Percentiles rank a stretch among this genome's conserved stretches.
phyloP scores from a whole-genome alignment of 2,797 vertebrate species.

The Pseudomugil gertrudae region DNA sequence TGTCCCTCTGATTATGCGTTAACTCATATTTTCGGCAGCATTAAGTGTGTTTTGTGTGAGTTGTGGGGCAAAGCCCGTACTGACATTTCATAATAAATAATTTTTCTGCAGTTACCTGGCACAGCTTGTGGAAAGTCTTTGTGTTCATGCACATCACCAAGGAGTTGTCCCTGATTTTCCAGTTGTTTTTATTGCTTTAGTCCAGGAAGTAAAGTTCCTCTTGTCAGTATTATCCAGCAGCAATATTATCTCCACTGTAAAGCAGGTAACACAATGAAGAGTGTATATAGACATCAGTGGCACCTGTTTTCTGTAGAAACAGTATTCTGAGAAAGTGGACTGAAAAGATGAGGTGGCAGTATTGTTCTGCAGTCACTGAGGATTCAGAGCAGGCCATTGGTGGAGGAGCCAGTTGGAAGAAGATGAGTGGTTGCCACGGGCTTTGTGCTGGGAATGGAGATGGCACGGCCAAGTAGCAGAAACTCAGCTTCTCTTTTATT shows the following conservation, averaged over 20 bases:
- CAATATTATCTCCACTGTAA: neutral
- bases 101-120: constrained; percentile 57
- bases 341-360: constrained; percentile 41
- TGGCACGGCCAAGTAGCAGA: constrained; percentile 53
- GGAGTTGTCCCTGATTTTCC: constrained; percentile 62
- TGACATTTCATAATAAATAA: constrained; percentile 40
- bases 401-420: constrained; percentile 29
- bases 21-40: constrained; percentile 42
- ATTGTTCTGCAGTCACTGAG: constrained; percentile 59
- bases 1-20: constrained; percentile 8
- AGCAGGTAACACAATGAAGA: neutral
- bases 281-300: constrained; percentile 1
- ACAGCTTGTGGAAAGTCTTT: constrained; percentile 53
- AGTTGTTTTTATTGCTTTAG: constrained; percentile 37
- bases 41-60: constrained; percentile 53
- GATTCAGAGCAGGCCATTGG: constrained; percentile 49
- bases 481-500: constrained; percentile 55
- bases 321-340: constrained; percentile 24
- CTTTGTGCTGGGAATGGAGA: constrained; percentile 69
- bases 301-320: constrained; percentile 28
- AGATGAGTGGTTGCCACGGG: constrained; percentile 78
- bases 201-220: constrained; percentile 25
- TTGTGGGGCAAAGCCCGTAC: constrained; percentile 69
- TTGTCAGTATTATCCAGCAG: constrained; percentile 1
- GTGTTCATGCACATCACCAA: constrained; percentile 57